Evolutionary conservation across 2,888 invertebrate genomes (phyloP).

Genomic region (Caenorhabditis sinica): DNA sequence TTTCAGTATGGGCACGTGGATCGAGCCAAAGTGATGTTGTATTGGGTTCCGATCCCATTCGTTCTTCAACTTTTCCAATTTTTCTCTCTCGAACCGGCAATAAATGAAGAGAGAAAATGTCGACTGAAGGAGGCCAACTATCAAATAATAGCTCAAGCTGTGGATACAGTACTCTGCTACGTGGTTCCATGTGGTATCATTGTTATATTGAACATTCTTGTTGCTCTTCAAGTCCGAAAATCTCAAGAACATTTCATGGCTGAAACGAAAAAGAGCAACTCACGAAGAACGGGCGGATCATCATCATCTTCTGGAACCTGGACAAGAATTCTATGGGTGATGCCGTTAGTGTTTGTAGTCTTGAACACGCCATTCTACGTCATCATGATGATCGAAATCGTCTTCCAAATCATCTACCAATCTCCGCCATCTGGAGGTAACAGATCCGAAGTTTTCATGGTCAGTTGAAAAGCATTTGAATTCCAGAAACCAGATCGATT

Average conservation of each 20-base stretch:
- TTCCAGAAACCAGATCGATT: background rate
- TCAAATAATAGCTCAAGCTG: slow-evolving; percentile 77
- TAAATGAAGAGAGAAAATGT: slow-evolving; percentile 66
- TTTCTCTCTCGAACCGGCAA: slow-evolving; percentile 73
- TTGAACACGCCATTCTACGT: slow-evolving; percentile 83
- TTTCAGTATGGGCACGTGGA: slow-evolving; percentile 79
- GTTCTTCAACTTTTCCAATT: slow-evolving; percentile 81
- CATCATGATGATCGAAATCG: slow-evolving; percentile 71
- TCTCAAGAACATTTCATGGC: slow-evolving; percentile 66
- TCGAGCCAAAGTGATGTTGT: slow-evolving; percentile 74
- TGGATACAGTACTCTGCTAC: slow-evolving; percentile 81
- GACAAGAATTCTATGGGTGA: slow-evolving; percentile 82
- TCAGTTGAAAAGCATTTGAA: background rate
- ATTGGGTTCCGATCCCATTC: slow-evolving; percentile 82
- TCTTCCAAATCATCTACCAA: slow-evolving; percentile 70
- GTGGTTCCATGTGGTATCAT: slow-evolving; percentile 81
- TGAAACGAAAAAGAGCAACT: slow-evolving; percentile 63
- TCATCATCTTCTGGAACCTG: slow-evolving; percentile 71
- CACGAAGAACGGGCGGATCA: slow-evolving; percentile 69
- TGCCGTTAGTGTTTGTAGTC: slow-evolving; percentile 82
- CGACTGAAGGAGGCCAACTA: slow-evolving; percentile 70
- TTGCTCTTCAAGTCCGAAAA: slow-evolving; percentile 75
- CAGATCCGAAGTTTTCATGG: slow-evolving; percentile 69
- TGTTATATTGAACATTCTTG: slow-evolving; percentile 79
- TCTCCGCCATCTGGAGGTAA: slow-evolving; percentile 62